Base-by-base conservation (phyloP, 2,113 vertebrate genomes). In the Hippolais icterina region DNA sequence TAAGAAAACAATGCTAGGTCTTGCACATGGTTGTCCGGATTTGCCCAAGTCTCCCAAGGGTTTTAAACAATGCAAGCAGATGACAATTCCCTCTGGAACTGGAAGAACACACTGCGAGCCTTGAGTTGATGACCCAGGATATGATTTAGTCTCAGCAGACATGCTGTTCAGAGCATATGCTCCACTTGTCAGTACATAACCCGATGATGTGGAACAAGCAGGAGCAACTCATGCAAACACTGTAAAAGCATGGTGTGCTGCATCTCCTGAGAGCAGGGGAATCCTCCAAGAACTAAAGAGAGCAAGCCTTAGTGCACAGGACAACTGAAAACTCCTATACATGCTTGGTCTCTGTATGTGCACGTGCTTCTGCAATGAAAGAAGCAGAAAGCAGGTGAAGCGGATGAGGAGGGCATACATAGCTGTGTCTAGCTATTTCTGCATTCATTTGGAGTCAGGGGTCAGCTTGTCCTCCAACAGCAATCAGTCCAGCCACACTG, bases 151-250 rank as follows among this genome's bases (percentile, higher is more conserved):
- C 83, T 63, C 74, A 84, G 75, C 78, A 94, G 91, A 86, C 70
- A 83, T 37, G 64, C 71, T 94, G 91, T 72, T 75, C 74, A 83
- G 63, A 93, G 78, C 71, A 82, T 87, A 91, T 90, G 84, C 87
- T 94, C 71, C 57, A 44, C 76, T 94, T 96, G 91, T 86, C 82
- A 94, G 82, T 84, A 57, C 83, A 65, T 76, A 88, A 83, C n/a
- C 52, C 78, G 56, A 59, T 80, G 72, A 68, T 84, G 87, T 83
- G 50, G 77, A 97, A 96, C 83, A 90, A 93, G 89, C 57, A 56
- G 49, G 39, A 95, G 14, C 68, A 89, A 35, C 44, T 96, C 90
- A 87, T 81, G 86, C 50, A 75, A 88, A 80, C 37, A 35, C n/a
- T 46, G 65, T 87, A 68, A 76, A 92, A 74, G 50, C 59, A 57